phyloP scores from a whole-genome alignment of 2,888 invertebrate species.

The Drosophila siamana region DNA sequence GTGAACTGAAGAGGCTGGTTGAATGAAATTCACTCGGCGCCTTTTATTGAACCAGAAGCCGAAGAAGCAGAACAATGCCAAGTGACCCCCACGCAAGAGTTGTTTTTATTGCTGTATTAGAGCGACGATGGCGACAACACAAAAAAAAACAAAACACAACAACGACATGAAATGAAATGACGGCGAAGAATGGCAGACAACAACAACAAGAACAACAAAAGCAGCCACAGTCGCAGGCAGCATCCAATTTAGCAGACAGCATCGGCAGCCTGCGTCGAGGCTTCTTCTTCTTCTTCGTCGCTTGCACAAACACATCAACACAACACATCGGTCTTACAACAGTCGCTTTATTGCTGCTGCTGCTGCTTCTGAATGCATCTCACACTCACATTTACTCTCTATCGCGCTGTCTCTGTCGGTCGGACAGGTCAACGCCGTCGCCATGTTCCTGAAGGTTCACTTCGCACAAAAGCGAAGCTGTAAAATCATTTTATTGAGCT shows the following conservation, averaged over 20 bases:
- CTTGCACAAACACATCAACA: not conserved
- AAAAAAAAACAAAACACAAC: not conserved
- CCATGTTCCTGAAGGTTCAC: conserved; percentile 7
- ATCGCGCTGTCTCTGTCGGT: not conserved
- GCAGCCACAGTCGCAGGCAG: conserved; percentile 36
- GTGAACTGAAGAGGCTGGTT: conserved; percentile 36
- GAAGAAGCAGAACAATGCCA: conserved; percentile 58
- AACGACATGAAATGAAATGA: conserved; percentile 7
- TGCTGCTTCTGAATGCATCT: conserved; percentile 19
- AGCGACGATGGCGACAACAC: conserved; percentile 29
- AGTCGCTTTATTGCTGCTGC: conserved; percentile 10
- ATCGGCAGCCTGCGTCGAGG: conserved; percentile 12
- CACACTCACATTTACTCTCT: conserved; percentile 12
- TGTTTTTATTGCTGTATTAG: conserved; percentile 58
- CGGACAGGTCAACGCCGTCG: conserved; percentile 37
- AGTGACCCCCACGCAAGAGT: conserved; percentile 59
- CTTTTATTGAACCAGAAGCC: conserved; percentile 62
- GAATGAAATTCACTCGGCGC: conserved; percentile 68
- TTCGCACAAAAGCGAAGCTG: conserved; percentile 18
- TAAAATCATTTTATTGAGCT: conserved; percentile 9
- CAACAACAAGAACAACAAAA: conserved; percentile 22
- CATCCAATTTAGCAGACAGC: conserved; percentile 72
- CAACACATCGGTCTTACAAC: conserved; percentile 2
- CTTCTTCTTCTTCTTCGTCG: conserved; percentile 21
- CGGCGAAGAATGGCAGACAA: conserved; percentile 42